These are phyloP conservation scores for Sebastes diploproa DNA, from an alignment of 2,797 vertebrate genomes.

Conservation along the genomic window DNA sequence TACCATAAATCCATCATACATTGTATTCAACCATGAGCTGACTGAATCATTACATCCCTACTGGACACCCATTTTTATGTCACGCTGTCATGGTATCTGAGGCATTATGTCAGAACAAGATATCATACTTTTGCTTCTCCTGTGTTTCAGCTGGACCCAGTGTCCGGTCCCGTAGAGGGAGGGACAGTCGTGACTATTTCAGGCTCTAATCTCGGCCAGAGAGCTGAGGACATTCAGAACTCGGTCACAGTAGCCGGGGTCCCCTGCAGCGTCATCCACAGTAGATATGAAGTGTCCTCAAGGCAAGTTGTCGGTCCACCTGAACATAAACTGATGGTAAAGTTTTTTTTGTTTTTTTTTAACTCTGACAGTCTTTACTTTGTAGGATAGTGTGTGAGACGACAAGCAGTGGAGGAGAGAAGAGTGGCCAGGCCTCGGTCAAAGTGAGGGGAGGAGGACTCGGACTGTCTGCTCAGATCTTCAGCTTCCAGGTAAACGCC, in stretches of 20 bases:
- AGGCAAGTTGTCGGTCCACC: conserved; percentile 76
- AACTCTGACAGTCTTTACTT: not conserved
- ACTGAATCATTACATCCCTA: not conserved
- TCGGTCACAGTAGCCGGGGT: conserved; percentile 91
- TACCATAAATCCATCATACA: not conserved
- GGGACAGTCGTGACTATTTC: conserved; percentile 93
- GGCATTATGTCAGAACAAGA: not conserved
- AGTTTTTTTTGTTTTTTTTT: not conserved
- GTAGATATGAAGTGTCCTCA: conserved; percentile 93
- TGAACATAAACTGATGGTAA: not conserved
- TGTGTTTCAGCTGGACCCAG: conserved; percentile 87
- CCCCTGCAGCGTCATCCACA: conserved; percentile 87
- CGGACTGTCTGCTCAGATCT: conserved; percentile 85
- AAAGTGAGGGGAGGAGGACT: conserved; percentile 89
- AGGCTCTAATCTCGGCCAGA: conserved; percentile 97
- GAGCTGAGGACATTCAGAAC: conserved; percentile 90
- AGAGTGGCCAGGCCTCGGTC: conserved; percentile 85
- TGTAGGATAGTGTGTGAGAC: conserved; percentile 92
- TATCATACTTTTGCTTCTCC: not conserved
- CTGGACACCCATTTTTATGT: not conserved
- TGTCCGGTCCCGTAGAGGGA: conserved; percentile 91
- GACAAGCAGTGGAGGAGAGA: conserved; percentile 82
- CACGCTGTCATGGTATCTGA: not conserved
- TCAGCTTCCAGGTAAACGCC: conserved; percentile 90
- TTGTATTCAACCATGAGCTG: not conserved